phyloP scores from a whole-genome alignment of 2,888 invertebrate species.

The Agrenia bidenticulata region DNA sequence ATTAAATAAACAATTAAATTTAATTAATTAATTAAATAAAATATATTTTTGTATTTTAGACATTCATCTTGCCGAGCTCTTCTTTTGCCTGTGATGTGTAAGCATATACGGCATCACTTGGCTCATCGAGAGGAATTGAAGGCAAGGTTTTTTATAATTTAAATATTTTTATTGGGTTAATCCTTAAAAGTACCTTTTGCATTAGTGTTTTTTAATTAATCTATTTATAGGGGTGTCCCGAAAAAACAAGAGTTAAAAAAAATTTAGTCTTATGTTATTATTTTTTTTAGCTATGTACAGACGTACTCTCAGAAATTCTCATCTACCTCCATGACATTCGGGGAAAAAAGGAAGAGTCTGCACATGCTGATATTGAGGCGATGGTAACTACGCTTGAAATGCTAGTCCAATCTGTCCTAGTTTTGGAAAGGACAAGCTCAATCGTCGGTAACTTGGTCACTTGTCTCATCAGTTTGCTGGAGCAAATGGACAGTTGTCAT shows the following conservation, averaged over 20 bases:
- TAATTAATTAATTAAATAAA: too few relatives aligned
- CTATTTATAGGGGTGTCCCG: too few relatives aligned
- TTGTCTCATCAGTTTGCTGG: constrained; percentile 79
- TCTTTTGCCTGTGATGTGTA: constrained; percentile 78
- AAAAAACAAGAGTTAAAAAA: too few relatives aligned
- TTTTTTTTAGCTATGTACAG: constrained; percentile 64
- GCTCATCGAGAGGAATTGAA: constrained; percentile 77
- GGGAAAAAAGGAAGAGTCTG: constrained; percentile 21
- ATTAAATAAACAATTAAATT: too few relatives aligned
- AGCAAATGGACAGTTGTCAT: constrained; percentile 82
- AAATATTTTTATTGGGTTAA: too few relatives aligned
- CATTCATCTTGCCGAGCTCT: constrained; percentile 31
- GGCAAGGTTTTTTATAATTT: too few relatives aligned
- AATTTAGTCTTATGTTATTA: too few relatives aligned
- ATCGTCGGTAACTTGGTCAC: constrained; percentile 80
- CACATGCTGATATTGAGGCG: constrained; percentile 73
- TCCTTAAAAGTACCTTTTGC: too few relatives aligned
- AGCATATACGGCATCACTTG: constrained; percentile 80
- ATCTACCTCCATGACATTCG: constrained; percentile 61
- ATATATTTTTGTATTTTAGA: too few relatives aligned
- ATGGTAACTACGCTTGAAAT: constrained; percentile 78
- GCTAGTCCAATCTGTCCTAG: constrained; percentile 79
- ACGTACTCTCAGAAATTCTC: constrained; percentile 82
- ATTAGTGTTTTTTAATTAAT: too few relatives aligned
- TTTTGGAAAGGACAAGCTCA: constrained; percentile 75